Evolutionary conservation across 35 echinoderm and acorn worm species (phyloP).

Genomic region (Chiridota heheva): DNA sequence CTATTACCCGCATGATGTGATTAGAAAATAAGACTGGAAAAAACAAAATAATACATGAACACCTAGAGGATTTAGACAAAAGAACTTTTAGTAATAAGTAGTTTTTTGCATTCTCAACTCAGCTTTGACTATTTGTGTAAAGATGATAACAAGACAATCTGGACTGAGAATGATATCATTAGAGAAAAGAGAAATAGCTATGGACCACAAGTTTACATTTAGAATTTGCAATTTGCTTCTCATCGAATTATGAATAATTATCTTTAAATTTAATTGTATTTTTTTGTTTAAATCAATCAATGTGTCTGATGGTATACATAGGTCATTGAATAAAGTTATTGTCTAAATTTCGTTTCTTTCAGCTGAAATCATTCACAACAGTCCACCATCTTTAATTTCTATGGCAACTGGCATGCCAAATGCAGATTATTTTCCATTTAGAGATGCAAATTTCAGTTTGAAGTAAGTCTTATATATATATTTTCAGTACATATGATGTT

Average conservation of each 20-base stretch:
- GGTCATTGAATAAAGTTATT: not conserved
- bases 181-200: not conserved
- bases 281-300: not conserved
- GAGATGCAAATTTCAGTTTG: slow-evolving; percentile 71
- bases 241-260: too few species aligned
- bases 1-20: too few species aligned
- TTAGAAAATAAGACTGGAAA: too few species aligned
- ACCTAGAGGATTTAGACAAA: too few species aligned
- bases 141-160: too few species aligned
- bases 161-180: too few species aligned
- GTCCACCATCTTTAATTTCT: slow-evolving; percentile 72
- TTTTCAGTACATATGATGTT: not conserved
- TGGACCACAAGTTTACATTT: not conserved
- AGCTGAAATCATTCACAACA: slow-evolving; percentile 79
- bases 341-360: slow-evolving; percentile 10
- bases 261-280: not conserved
- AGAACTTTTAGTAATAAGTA: too few species aligned
- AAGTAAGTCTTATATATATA: slow-evolving; percentile 41
- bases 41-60: too few species aligned
- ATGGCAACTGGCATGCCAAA: slow-evolving; percentile 86
- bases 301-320: not conserved
- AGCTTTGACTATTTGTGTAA: too few species aligned
- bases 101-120: too few species aligned
- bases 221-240: not conserved
- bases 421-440: slow-evolving; percentile 69